phyloP scores from a whole-genome alignment of 2,797 vertebrate genomes.

The Petrocephalus schoutedeni region DNA sequence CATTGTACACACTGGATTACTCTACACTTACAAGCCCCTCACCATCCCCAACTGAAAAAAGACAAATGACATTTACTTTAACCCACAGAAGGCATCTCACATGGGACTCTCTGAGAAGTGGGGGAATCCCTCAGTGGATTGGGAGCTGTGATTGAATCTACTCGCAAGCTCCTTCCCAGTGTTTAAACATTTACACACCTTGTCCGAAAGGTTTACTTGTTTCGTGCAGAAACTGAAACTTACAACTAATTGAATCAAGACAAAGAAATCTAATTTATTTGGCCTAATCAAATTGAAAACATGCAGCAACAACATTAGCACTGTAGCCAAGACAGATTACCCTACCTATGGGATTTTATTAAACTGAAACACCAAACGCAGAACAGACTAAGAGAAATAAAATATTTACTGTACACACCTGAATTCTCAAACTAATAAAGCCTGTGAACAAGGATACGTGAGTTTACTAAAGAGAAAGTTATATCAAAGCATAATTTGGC shows the following conservation, averaged over 20 bases:
- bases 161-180: slow-evolving; percentile 65
- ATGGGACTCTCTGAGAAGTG: slow-evolving; percentile 59
- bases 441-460: background rate
- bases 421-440: slow-evolving; percentile 10
- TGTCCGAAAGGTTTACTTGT: slow-evolving; percentile 78
- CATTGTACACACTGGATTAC: slow-evolving; percentile 58
- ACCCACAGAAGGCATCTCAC: slow-evolving; percentile 63
- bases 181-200: slow-evolving; percentile 91
- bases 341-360: slow-evolving; percentile 68
- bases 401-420: slow-evolving; percentile 34
- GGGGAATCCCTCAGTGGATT: slow-evolving; percentile 66
- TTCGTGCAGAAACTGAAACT: slow-evolving; percentile 73
- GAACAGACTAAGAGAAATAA: slow-evolving; percentile 51
- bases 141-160: slow-evolving; percentile 89
- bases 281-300: slow-evolving; percentile 73
- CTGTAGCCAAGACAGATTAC: slow-evolving; percentile 66
- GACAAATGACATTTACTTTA: slow-evolving; percentile 64
- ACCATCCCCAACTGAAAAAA: slow-evolving; percentile 24
- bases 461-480: background rate
- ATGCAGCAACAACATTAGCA: slow-evolving; percentile 88
- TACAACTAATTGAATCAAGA: slow-evolving; percentile 88
- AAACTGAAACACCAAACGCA: slow-evolving; percentile 49
- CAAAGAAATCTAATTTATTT: slow-evolving; percentile 91
- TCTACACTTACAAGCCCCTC: background rate
- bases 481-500: background rate